Evolutionary conservation across 2,797 vertebrate genomes (phyloP).

Genomic region (Catharus ustulatus): DNA sequence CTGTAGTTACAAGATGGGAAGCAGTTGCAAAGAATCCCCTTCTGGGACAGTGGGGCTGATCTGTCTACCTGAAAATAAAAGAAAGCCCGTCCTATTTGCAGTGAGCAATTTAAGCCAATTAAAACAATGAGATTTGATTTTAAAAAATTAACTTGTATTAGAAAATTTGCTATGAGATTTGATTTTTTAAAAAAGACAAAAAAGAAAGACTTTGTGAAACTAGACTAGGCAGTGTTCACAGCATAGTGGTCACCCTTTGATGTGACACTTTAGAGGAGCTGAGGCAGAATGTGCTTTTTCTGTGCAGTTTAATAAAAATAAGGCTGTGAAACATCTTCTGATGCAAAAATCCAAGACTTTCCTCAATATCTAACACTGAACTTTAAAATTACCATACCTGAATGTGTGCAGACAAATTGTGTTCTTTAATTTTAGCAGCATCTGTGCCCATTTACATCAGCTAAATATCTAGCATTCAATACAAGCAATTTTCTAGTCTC

Average conservation of each 20-base stretch:
- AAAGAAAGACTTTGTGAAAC: neutral
- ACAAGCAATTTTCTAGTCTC: conserved; percentile 1
- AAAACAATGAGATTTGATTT: neutral
- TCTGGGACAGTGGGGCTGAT: neutral
- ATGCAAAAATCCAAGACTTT: neutral
- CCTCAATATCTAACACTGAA: neutral
- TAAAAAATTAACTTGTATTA: neutral
- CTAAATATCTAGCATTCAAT: conserved; percentile 5
- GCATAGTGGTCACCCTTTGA: neutral
- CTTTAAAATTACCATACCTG: neutral
- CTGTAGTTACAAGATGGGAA: neutral
- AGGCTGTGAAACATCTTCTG: neutral
- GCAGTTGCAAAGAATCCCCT: neutral
- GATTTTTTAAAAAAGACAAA: neutral
- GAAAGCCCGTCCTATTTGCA: neutral
- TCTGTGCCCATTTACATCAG: conserved; percentile 16
- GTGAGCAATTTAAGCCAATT: neutral
- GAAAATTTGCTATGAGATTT: neutral
- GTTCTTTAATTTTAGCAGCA: neutral
- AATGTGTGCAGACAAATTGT: neutral
- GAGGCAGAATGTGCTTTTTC: neutral
- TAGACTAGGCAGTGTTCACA: neutral
- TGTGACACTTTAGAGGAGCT: neutral
- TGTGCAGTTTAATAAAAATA: neutral
- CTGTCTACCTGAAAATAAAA: neutral